Conservation (phyloP, 2,888 invertebrate species). For the Eumerus sabulonum region DNA sequence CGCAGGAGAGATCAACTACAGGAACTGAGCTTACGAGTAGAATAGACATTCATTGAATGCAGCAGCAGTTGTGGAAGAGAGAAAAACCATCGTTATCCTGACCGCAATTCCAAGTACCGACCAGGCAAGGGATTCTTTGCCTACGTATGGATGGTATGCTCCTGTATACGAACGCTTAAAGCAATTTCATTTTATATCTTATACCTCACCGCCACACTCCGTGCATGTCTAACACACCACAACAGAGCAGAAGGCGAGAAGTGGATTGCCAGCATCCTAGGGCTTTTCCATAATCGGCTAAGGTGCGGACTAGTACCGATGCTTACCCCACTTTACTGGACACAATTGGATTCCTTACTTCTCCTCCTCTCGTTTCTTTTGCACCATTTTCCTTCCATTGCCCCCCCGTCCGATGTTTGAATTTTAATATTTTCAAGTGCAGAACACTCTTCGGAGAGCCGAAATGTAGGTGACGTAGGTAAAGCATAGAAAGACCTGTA, state of each 20-base stretch:
- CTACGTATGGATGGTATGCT: conserved; percentile 6
- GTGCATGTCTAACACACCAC: conserved; percentile 10
- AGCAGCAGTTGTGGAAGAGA: conserved; percentile 10
- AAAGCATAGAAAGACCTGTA: neutral
- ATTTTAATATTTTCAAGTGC: conserved; percentile 64
- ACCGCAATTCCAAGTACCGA: conserved; percentile 51
- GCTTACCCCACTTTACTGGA: conserved; percentile 60
- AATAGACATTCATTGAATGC: conserved; percentile 31
- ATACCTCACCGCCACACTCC: conserved; percentile 14
- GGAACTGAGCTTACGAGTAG: no score
- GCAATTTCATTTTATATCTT: conserved; percentile 60
- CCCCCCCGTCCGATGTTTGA: conserved; percentile 40
- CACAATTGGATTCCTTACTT: conserved; percentile 50
- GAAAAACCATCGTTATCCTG: conserved; percentile 25
- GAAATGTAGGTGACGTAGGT: neutral
- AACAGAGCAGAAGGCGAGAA: no score
- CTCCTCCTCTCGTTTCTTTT: neutral
- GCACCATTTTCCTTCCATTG: no score
- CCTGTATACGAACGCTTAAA: conserved; percentile 22
- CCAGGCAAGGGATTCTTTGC: conserved; percentile 32
- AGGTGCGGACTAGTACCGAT: conserved; percentile 35
- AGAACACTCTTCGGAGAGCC: conserved; percentile 19
- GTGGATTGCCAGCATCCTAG: conserved; percentile 8
- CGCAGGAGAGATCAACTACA: no score
- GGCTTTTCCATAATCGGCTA: conserved; percentile 45